phyloP scores from a whole-genome alignment of 2,888 invertebrate species.

The Aleiodes alternator region DNA sequence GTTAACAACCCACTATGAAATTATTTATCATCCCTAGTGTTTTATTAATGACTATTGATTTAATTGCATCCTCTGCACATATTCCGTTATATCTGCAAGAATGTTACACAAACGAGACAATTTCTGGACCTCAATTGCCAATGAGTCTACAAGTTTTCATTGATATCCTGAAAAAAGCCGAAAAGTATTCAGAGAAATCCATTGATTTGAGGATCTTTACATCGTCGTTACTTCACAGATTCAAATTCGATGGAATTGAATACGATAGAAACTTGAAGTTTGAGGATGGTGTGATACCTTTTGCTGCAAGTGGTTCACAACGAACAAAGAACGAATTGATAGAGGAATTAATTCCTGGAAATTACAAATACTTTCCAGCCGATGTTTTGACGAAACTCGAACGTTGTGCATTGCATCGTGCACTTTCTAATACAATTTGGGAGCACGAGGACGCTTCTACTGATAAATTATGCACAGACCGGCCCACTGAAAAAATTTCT shows the following conservation, averaged over 20 bases:
- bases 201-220: slow-evolving; percentile 78
- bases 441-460: slow-evolving; percentile 48
- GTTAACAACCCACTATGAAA: background rate
- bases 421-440: slow-evolving; percentile 66
- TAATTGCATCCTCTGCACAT: slow-evolving; percentile 60
- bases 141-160: slow-evolving; percentile 79
- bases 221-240: slow-evolving; percentile 78
- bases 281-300: slow-evolving; percentile 62
- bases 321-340: slow-evolving; percentile 63
- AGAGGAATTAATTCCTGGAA: slow-evolving; percentile 65
- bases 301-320: slow-evolving; percentile 62
- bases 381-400: slow-evolving; percentile 61
- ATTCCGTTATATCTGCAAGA: slow-evolving; percentile 79
- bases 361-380: slow-evolving; percentile 57
- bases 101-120: slow-evolving; percentile 79
- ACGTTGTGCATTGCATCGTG: slow-evolving; percentile 66
- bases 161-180: slow-evolving; percentile 80
- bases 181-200: slow-evolving; percentile 76
- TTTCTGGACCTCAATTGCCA: slow-evolving; percentile 76
- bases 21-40: background rate
- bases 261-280: slow-evolving; percentile 54
- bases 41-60: background rate
- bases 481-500: slow-evolving; percentile 57
- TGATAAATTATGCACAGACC: slow-evolving; percentile 58
- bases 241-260: slow-evolving; percentile 66